A percentile compares a stretch with the other conserved stretches of the same genome.
phyloP scores from a whole-genome alignment of 2,888 invertebrate genomes.

The Patella ulyssiponensis region DNA sequence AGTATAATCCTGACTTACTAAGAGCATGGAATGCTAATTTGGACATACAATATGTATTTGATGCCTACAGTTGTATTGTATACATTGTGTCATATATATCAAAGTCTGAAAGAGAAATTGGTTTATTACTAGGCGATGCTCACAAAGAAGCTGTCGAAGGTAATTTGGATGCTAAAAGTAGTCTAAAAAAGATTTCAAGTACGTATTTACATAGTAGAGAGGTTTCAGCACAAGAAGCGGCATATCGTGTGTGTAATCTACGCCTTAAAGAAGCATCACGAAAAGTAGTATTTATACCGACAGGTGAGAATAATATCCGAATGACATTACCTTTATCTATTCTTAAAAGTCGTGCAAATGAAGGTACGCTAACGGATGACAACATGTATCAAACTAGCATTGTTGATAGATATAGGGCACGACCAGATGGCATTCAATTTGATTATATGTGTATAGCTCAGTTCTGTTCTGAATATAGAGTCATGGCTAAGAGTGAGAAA shows the following conservation, averaged over 20 bases:
- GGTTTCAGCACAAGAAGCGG: constrained; percentile 34
- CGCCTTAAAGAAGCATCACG: constrained; percentile 30
- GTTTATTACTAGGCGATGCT: constrained; percentile 26
- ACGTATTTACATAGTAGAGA: constrained; percentile 35
- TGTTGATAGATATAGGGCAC: constrained; percentile 8
- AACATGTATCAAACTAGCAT: constrained; percentile 17
- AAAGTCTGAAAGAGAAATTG: constrained; percentile 38
- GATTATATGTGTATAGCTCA: constrained; percentile 13
- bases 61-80: constrained; percentile 27
- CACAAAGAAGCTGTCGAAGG: constrained; percentile 31
- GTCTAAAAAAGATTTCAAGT: constrained; percentile 27
- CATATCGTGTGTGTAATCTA: constrained; percentile 27
- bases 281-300: constrained; percentile 32
- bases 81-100: constrained; percentile 48
- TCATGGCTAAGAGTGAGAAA: constrained; percentile 9
- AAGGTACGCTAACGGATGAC: not conserved
- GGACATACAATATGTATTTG: constrained; percentile 22
- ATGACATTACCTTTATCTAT: not conserved
- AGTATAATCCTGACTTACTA: constrained; percentile 17
- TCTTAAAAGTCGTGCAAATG: too few relatives aligned
- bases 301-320: constrained; percentile 22
- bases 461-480: constrained; percentile 23
- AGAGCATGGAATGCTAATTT: constrained; percentile 19
- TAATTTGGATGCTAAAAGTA: constrained; percentile 25
- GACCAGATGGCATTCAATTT: not conserved